These are phyloP conservation scores for Cotesia typhae DNA, from an alignment of 1,140 invertebrate genomes.

Conservation along the genomic window DNA sequence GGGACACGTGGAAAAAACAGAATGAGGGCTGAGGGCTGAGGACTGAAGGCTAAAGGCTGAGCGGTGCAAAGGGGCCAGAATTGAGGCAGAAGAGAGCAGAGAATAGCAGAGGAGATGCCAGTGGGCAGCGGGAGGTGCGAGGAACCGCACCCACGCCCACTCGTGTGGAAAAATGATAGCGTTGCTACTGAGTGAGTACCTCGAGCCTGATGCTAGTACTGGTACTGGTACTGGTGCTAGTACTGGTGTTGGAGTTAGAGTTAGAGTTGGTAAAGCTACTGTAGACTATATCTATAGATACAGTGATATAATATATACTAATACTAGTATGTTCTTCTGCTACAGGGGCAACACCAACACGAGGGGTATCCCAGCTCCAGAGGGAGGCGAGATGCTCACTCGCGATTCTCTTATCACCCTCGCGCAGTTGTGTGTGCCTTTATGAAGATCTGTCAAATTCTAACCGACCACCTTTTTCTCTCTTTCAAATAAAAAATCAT, in stretches of 20 bases:
- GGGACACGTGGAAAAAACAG: conserved; percentile 2
- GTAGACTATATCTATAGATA: conserved; percentile 18
- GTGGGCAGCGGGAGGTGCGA: conserved; percentile 16
- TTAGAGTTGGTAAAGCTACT: conserved; percentile 22
- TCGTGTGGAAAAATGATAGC: conserved; percentile 64
- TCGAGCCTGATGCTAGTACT: conserved; percentile 22
- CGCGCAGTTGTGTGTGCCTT: conserved; percentile 59
- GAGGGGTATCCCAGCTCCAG: conserved; percentile 31
- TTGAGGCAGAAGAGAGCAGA: too few relatives aligned
- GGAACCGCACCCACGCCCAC: conserved; percentile 49
- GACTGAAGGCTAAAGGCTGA: too few relatives aligned
- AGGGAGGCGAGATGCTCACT: conserved; percentile 51
- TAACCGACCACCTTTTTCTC: conserved; percentile 38
- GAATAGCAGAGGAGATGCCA: conserved; percentile 3
- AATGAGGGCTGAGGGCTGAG: background rate
- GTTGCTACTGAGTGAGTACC: conserved; percentile 50
- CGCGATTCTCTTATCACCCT: conserved; percentile 57
- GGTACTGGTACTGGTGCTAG: too few relatives aligned
- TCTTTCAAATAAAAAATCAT: conserved; percentile 20
- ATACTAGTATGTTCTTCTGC: conserved; percentile 25
- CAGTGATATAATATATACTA: background rate
- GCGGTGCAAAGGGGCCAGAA: too few relatives aligned
- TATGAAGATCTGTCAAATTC: conserved; percentile 62
- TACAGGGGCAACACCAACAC: conserved; percentile 34
- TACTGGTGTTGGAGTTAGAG: conserved; percentile 36